Base-by-base conservation (phyloP, 2,888 invertebrate species). In the Carcina quercana region DNA sequence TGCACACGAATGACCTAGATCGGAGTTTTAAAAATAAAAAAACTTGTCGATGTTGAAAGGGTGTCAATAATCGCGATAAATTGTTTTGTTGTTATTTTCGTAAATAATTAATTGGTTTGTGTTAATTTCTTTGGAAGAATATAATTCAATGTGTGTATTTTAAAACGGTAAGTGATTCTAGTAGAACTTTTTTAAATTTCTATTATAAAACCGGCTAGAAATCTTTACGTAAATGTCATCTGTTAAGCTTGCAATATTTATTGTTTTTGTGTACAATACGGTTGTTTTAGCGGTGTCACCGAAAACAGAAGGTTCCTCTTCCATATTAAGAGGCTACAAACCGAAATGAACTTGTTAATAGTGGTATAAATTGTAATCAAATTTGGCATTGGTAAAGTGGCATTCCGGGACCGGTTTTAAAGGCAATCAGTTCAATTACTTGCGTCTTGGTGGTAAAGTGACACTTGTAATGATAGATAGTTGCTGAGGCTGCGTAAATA, bases 31-130 rank as follows among this genome's bases (percentile, higher is more conserved):
- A 20, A 27, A 28, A 48, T 34, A 1, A 13, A 41, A 38, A 38
- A 29, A 15, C 25, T 57, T 53, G 56, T 64, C 62, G 64, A 55
- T 66, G 59, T 40, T 45, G 29, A 37, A 50, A 43, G 57, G 59
- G 60, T 69, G 64, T 68, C 67, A 72, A 67, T 70, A 61, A 57
- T 60, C 55, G 35, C 40, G 47, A 38, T 52, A 40, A 45, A 42
- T 46, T 43, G 41, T 44, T 52, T 53, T 50, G 51, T 50, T 52
- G 41, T 50, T 56, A 42, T 53, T 57, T 50, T 50, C 37, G 28
- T 39, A 30, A 17, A 20, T 19, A 25, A 26, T n/a, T 15, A 13
- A 10, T 8, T 32, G 15, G 33, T 37, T 35, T 33, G n/a, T 25
- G 6, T 26, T 30, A 32, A 30, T 34, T 26, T 30, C 38, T 38